Evolutionary conservation across 2,888 invertebrate species (phyloP), one percentile per base, ranked within the genome.

Genomic region (Drosophila yooni): DNA sequence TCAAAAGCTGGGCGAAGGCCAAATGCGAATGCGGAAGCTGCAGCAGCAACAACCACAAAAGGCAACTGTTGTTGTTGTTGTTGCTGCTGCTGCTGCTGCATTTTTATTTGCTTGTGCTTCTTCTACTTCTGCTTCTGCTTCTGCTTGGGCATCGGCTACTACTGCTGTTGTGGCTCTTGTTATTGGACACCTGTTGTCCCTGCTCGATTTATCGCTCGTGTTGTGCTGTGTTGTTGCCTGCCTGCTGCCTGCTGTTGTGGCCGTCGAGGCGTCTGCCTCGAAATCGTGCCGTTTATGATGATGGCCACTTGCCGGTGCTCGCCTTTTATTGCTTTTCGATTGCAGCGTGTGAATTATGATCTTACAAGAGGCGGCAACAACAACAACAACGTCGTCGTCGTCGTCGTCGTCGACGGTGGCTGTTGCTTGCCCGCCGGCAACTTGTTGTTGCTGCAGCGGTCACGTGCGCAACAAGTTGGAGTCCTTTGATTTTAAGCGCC

Each of bases 261-360:
- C 52, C 46, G 57, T 48, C 40, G 59, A 25, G 61, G 69, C 65
- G 69, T 69, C 58, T 62, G 70, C 15, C 58, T 56, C 52, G 60
- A 73, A 71, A 76, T 77, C 77, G 74, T 77, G 69, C 70, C 70
- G 66, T 68, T 79, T 69, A 70, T 79, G 73, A 70, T 74, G 74
- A 69, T 79, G 66, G 36, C 59, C 60, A 60, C 43, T 74, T 69
- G 56, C 53, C 61, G 61, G 53, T 62, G 78, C 69, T 80, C 57
- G 77, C 70, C 70, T 71, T 81, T 81, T 81, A 79, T 81, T 81
- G 74, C 76, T 56, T 53, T 71, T 74, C 74, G 74, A 80, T 80
- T 80, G 76, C 69, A 74, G 57, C 57, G 70, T 75, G 86, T 85
- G 83, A 87, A 77, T 85, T 85, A 85, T 86, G 81, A 81, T 76